phyloP scores from a whole-genome alignment of 64 coral and sea anemone genomes.

The Exaiptasia diaphana region DNA sequence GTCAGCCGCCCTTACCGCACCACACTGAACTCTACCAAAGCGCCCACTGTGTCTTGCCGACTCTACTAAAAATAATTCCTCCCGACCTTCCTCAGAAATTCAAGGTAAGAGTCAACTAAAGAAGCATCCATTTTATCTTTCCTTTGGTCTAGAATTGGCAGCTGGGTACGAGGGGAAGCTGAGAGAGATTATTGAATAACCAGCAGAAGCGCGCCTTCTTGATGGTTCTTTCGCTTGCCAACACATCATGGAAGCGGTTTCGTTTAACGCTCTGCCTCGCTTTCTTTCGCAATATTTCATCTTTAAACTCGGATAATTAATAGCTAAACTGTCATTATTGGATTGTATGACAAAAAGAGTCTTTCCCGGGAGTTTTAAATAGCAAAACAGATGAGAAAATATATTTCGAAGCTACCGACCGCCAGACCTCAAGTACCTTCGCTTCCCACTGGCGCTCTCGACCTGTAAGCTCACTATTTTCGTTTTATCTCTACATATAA shows the following conservation, averaged over 20 bases:
- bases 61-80: background rate
- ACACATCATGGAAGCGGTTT: background rate
- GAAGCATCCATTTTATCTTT: background rate
- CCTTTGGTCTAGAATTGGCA: too few species aligned
- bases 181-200: background rate
- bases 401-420: background rate
- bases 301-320: background rate
- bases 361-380: background rate
- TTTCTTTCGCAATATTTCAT: background rate
- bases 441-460: too few species aligned
- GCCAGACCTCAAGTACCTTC: too few species aligned
- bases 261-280: background rate
- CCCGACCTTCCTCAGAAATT: background rate
- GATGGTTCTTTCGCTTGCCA: background rate
- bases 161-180: background rate
- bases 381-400: background rate
- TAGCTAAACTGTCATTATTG: background rate
- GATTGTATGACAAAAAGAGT: background rate
- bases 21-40: background rate
- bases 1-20: constrained; percentile 19
- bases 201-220: background rate
- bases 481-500: too few species aligned
- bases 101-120: background rate
- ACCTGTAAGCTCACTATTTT: too few species aligned
- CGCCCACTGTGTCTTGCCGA: background rate